These are phyloP conservation scores for Choloepus hoffmanni DNA, from an alignment of 2,113 vertebrate genomes.

Conservation along the genomic window DNA sequence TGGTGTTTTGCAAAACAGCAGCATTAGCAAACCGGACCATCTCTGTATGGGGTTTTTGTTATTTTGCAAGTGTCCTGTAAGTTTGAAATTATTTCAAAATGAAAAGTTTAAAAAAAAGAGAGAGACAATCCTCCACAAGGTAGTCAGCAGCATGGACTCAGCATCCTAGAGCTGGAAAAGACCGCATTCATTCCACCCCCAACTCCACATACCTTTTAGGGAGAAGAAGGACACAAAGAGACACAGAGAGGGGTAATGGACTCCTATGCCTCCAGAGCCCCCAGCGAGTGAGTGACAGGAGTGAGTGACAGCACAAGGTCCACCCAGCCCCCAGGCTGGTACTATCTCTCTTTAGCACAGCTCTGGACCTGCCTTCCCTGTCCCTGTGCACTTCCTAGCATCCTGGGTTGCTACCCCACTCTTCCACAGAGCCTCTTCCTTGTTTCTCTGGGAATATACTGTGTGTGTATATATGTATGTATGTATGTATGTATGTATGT, in stretches of 20 bases:
- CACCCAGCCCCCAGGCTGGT: background rate
- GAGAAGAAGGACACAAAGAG: background rate
- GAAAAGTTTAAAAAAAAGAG: too few species aligned
- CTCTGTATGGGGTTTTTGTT: too few species aligned
- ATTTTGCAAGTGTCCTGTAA: too few species aligned
- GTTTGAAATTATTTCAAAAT: too few species aligned
- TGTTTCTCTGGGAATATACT: slow-evolving; percentile 7
- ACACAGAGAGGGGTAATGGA: background rate
- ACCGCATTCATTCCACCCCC: background rate
- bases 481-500: too few species aligned
- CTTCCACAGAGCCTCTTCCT: slow-evolving; percentile 21
- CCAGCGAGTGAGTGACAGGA: background rate
- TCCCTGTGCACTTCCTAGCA: background rate
- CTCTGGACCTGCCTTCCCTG: background rate
- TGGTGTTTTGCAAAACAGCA: too few species aligned
- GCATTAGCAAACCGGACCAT: too few species aligned
- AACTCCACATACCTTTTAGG: background rate
- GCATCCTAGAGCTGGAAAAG: background rate
- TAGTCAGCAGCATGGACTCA: background rate
- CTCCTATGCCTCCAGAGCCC: background rate
- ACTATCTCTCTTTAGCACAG: background rate
- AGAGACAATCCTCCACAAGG: background rate
- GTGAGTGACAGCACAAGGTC: background rate
- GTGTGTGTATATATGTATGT: too few species aligned
- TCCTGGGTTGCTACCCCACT: background rate